Percentiles rank a stretch among this genome's conserved stretches.
These are phyloP conservation scores for Argentina silus DNA, from an alignment of 2,797 vertebrate genomes.

Conservation along the genomic window DNA sequence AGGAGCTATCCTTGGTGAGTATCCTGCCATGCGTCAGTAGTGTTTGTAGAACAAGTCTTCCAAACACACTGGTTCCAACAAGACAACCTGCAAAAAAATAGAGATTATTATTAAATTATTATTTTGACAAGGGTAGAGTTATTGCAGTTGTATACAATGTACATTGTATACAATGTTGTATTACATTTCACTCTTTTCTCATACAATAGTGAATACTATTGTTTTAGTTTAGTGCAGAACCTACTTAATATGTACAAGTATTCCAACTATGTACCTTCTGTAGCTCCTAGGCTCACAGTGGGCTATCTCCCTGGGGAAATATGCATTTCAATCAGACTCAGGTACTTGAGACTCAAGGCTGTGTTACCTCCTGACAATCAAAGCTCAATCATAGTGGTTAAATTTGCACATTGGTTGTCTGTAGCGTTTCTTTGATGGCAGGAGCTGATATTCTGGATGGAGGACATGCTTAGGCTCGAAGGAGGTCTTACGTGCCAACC, in stretches of 20 bases:
- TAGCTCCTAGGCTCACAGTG: not conserved
- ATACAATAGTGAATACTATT: too few species aligned
- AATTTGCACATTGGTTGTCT: not conserved
- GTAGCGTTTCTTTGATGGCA: not conserved
- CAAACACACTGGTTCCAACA: conserved; percentile 64
- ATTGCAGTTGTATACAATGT: too few species aligned
- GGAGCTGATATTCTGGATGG: not conserved
- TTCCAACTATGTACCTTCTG: not conserved
- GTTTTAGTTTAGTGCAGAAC: too few species aligned
- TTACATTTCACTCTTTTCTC: not conserved
- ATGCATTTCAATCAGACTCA: too few species aligned
- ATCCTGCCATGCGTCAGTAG: conserved; percentile 22
- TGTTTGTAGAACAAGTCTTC: conserved; percentile 1
- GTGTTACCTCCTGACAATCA: not conserved
- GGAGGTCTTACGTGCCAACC: not conserved
- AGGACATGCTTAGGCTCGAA: not conserved
- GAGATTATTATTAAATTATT: not conserved
- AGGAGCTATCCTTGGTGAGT: conserved; percentile 85
- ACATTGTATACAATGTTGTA: not conserved
- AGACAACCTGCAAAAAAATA: conserved; percentile 52
- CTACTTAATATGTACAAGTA: not conserved
- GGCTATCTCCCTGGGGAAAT: too few species aligned
- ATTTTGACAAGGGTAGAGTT: not conserved
- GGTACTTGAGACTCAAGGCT: too few species aligned
- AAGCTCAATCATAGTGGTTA: not conserved